Base-by-base conservation (phyloP, 1,140 invertebrate species). In the Ctenoplectra terminalis region DNA sequence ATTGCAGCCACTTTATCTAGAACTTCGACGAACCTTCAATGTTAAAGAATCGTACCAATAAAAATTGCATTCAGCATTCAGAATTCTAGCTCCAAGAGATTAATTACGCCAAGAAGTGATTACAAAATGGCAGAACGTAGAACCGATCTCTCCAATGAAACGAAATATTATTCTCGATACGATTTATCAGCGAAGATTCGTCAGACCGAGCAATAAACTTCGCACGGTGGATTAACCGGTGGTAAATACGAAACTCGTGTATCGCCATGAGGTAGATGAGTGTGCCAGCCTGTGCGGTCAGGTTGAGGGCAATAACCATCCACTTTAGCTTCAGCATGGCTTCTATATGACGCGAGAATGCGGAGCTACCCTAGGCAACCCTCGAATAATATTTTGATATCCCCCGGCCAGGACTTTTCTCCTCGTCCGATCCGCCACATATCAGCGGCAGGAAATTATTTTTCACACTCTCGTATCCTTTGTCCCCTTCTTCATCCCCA, bases 311-410 rank as follows among this genome's bases (percentile, higher is more conserved):
- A 78, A 82, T 83, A 83, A 79, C 81, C 84, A 73, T 79, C 74
- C 75, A 79, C 84, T 86, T 83, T 83, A 70, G 76, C 50, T 37
- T 48, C 78, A 37, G 60, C 71, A 52, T 11, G 82, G 67, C 46
- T 84, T 40, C 54, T 75, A 82, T 79, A 80, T 48, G 43, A 46
- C 43, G 48, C 56, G 81, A 84, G 81, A 83, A 82, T 69, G 72
- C 66, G 73, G 46, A 71, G 71, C 81, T 83, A 89, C 88, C 85
- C 87, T 81, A 74, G 84, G 79, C 86, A 89, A 90, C 90, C 89
- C 88, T 92, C 87, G 89, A 92, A 93, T 91, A 93, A 93, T 93
- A 93, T 93, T 93, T 92, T 92, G 87, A 91, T 91, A 93, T 87
- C 90, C 87, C 88, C 80, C 69, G 56, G 43, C 34, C 23, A 60